Evolutionary conservation across 1,140 invertebrate genomes (phyloP).

Genomic region (Lordiphosa stackelbergi): DNA sequence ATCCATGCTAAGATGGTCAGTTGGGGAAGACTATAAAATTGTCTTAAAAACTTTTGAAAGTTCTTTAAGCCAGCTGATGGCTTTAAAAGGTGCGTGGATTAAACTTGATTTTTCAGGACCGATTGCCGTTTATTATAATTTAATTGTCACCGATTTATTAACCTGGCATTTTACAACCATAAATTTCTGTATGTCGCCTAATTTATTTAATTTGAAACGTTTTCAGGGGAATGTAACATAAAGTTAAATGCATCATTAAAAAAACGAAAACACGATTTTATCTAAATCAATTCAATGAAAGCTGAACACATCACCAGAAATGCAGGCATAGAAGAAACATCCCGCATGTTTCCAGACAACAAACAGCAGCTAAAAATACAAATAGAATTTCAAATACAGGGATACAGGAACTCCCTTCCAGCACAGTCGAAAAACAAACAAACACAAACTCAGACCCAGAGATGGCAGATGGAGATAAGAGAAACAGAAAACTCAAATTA

Average conservation of each 20-base stretch:
- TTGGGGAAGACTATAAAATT: too few species aligned
- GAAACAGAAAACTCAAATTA: slow-evolving; percentile 74
- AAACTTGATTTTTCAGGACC: too few species aligned
- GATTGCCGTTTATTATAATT: too few species aligned
- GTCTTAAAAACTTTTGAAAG: too few species aligned
- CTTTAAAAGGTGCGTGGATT: too few species aligned
- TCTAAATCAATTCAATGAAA: slow-evolving; percentile 73
- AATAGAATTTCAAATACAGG: slow-evolving; percentile 19
- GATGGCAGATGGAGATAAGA: slow-evolving; percentile 53
- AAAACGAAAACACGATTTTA: slow-evolving; percentile 43
- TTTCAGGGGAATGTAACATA: slow-evolving; percentile 38
- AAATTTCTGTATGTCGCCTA: too few species aligned
- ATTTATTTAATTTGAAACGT: slow-evolving; percentile 1
- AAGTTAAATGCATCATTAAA: slow-evolving; percentile 56
- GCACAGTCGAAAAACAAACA: slow-evolving; percentile 1
- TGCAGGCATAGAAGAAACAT: slow-evolving; percentile 32
- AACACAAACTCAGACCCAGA: slow-evolving; percentile 10
- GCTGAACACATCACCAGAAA: slow-evolving; percentile 32
- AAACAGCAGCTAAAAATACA: slow-evolving; percentile 41
- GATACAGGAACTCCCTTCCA: slow-evolving; percentile 4
- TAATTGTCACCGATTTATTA: too few species aligned
- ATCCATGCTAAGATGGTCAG: too few species aligned
- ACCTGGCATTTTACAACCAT: too few species aligned
- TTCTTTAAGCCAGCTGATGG: too few species aligned
- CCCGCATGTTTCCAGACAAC: slow-evolving; percentile 34